Evolutionary conservation across 2,888 invertebrate species (phyloP).

Genomic region (Entomobrya multifasciata): DNA sequence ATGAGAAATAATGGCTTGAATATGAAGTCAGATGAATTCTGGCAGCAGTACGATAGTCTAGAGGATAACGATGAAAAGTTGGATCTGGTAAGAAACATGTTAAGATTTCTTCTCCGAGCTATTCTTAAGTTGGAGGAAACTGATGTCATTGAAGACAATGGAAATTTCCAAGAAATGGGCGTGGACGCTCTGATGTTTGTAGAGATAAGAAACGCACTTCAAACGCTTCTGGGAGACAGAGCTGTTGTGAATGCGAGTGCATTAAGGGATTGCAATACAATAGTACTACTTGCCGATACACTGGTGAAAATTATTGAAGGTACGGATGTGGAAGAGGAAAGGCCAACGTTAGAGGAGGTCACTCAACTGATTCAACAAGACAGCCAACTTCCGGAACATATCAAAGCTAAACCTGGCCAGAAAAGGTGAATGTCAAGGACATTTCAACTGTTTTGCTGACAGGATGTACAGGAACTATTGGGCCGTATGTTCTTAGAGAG

Average conservation of each 20-base stretch:
- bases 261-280: conserved; percentile 46
- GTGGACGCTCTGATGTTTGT: conserved; percentile 45
- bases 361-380: conserved; percentile 38
- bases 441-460: conserved; percentile 39
- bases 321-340: not conserved
- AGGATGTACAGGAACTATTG: conserved; percentile 49
- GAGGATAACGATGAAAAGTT: not conserved
- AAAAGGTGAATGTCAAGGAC: not conserved
- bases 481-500: conserved; percentile 48
- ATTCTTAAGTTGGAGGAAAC: conserved; percentile 18
- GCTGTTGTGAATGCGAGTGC: conserved; percentile 7
- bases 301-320: conserved; percentile 39
- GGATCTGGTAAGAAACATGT: not conserved
- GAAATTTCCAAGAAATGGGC: conserved; percentile 45
- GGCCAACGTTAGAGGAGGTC: conserved; percentile 32
- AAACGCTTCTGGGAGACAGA: conserved; percentile 42
- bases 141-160: not conserved
- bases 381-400: conserved; percentile 40
- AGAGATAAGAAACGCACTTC: conserved; percentile 51
- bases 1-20: not conserved
- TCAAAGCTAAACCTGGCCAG: not conserved
- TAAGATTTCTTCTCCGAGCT: not conserved
- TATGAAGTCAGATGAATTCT: conserved; percentile 46
- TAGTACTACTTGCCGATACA: not conserved
- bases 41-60: conserved; percentile 60